These are phyloP conservation scores for Perodicticus potto DNA, from an alignment of 2,797 vertebrate species.

Conservation along the genomic window DNA sequence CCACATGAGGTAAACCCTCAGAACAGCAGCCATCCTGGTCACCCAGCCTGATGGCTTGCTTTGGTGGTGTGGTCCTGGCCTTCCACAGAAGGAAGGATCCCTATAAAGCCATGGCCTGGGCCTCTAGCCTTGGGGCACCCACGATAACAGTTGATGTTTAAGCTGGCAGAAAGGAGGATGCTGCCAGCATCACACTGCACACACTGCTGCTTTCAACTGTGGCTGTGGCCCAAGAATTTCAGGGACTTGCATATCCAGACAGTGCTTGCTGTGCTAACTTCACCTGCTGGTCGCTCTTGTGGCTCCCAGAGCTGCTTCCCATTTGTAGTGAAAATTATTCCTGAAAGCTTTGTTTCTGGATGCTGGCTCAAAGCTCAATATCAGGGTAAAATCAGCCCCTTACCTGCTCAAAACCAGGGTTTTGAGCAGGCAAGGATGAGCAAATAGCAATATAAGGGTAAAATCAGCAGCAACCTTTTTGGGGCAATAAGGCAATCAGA, in stretches of 20 bases:
- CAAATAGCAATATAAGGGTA: not conserved
- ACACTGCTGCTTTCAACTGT: fast-evolving
- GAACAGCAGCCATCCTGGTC: not conserved
- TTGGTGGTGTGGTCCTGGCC: not conserved
- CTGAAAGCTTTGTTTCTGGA: not conserved
- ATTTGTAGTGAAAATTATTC: not conserved
- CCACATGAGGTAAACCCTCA: not conserved
- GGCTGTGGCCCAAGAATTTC: fast-evolving
- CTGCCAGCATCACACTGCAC: not conserved
- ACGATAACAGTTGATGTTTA: not conserved
- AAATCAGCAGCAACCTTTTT: not conserved
- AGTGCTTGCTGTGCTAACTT: not conserved
- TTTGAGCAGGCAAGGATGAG: no score
- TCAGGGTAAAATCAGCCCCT: not conserved
- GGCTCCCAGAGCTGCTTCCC: not conserved
- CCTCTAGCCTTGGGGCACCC: not conserved
- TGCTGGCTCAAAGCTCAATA: not conserved
- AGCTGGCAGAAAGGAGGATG: fast-evolving
- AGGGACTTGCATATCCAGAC: not conserved
- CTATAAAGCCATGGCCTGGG: not conserved
- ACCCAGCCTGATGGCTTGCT: not conserved
- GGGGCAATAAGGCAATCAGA: not conserved
- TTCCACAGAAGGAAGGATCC: not conserved
- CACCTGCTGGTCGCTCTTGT: not conserved
- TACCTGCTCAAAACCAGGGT: not conserved